Evolutionary conservation across 1,140 invertebrate species (phyloP).

Genomic region (Subanguina moxae): DNA sequence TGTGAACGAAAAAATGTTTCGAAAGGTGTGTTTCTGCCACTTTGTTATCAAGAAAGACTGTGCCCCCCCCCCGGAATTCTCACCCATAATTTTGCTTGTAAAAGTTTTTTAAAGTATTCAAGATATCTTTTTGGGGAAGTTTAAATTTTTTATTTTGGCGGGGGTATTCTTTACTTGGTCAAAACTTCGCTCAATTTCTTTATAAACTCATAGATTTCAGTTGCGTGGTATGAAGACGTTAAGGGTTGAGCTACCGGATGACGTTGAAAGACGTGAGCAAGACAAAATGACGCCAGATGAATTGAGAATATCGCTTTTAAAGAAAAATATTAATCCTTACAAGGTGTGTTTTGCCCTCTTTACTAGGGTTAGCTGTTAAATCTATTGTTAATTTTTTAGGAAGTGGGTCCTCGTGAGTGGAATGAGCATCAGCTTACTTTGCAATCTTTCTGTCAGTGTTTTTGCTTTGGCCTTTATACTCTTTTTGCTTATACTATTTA

Average conservation of each 20-base stretch:
- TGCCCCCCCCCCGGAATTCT: background rate
- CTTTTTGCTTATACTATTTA: constrained; percentile 45
- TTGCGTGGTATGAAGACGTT: constrained; percentile 46
- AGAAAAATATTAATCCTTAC: constrained; percentile 52
- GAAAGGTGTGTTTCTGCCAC: background rate
- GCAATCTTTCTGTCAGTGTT: constrained; percentile 55
- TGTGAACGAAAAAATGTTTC: constrained; percentile 43
- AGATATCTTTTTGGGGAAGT: background rate
- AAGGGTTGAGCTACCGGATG: constrained; percentile 50
- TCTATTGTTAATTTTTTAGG: background rate
- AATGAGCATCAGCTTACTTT: constrained; percentile 53
- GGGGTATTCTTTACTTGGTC: too few species aligned
- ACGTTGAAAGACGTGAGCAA: constrained; percentile 25
- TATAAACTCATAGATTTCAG: constrained; percentile 30
- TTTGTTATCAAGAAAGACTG: background rate
- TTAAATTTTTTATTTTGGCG: too few species aligned
- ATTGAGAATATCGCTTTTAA: constrained; percentile 47
- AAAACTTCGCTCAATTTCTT: background rate
- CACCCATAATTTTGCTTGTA: background rate
- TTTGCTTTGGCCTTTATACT: too few species aligned
- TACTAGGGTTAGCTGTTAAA: background rate
- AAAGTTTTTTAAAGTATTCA: background rate
- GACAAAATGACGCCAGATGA: constrained; percentile 40
- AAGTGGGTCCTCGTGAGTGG: constrained; percentile 51
- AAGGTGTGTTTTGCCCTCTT: constrained; percentile 17